Evolutionary conservation across 2,888 invertebrate genomes (phyloP).

Genomic region (Platycnemis pennipes): DNA sequence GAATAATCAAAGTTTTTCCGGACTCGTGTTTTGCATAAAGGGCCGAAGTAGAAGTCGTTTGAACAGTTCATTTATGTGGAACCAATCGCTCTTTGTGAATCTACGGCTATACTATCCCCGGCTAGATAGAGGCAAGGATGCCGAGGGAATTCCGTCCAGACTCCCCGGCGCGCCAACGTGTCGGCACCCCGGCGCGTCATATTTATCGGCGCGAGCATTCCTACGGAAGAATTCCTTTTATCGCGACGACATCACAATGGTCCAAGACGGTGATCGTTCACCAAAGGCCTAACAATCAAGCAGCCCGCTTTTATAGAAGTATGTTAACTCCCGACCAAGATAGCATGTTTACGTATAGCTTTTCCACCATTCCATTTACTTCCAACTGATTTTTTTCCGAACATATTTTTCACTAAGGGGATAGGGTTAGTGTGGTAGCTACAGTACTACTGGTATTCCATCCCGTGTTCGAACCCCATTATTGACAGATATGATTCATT

Average conservation of each 20-base stretch:
- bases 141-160: background rate
- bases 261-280: background rate
- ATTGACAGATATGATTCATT: too few relatives aligned
- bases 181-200: constrained; percentile 1
- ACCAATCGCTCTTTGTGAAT: background rate
- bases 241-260: background rate
- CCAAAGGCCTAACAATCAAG: background rate
- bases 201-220: background rate
- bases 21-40: background rate
- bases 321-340: too few relatives aligned
- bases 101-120: background rate
- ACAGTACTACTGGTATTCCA: too few relatives aligned
- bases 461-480: too few relatives aligned
- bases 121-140: too few relatives aligned
- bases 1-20: background rate
- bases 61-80: background rate
- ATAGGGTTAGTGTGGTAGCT: too few relatives aligned
- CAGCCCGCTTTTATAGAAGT: too few relatives aligned
- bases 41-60: background rate
- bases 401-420: too few relatives aligned
- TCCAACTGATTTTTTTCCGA: too few relatives aligned
- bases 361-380: too few relatives aligned
- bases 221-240: background rate
- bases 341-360: too few relatives aligned
- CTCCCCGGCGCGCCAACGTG: background rate